These are phyloP conservation scores for Prosapia bicincta DNA, from an alignment of 2,888 invertebrate genomes.

Conservation along the genomic window DNA sequence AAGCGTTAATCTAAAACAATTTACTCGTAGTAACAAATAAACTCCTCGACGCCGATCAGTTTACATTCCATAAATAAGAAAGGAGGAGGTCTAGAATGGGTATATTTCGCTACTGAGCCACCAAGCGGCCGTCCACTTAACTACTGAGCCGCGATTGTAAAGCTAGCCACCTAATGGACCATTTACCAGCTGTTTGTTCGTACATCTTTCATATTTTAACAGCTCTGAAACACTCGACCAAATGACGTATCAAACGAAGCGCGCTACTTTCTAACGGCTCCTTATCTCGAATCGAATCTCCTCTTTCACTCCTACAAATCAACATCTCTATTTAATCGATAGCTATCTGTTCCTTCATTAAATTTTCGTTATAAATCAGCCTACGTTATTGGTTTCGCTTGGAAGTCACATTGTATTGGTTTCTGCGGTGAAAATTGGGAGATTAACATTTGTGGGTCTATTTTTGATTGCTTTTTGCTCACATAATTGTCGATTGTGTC, in stretches of 20 bases:
- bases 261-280: background rate
- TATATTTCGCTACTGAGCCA: too few species aligned
- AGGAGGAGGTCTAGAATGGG: too few species aligned
- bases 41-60: too few species aligned
- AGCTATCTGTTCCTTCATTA: background rate
- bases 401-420: background rate
- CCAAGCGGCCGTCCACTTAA: too few species aligned
- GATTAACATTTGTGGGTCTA: background rate
- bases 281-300: background rate
- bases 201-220: background rate
- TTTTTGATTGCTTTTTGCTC: too few species aligned
- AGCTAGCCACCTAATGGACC: background rate
- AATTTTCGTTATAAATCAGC: background rate
- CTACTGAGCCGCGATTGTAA: too few species aligned
- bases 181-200: background rate
- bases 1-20: too few species aligned
- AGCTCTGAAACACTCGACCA: background rate
- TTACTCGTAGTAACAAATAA: too few species aligned
- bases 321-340: background rate
- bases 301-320: background rate
- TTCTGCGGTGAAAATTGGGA: background rate
- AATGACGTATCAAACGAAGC: background rate
- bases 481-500: too few species aligned
- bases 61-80: too few species aligned
- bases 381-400: background rate